Evolutionary conservation across 1,140 invertebrate genomes (phyloP), one percentile per base, ranked within the genome.

Genomic region (Temnothorax longispinosus): DNA sequence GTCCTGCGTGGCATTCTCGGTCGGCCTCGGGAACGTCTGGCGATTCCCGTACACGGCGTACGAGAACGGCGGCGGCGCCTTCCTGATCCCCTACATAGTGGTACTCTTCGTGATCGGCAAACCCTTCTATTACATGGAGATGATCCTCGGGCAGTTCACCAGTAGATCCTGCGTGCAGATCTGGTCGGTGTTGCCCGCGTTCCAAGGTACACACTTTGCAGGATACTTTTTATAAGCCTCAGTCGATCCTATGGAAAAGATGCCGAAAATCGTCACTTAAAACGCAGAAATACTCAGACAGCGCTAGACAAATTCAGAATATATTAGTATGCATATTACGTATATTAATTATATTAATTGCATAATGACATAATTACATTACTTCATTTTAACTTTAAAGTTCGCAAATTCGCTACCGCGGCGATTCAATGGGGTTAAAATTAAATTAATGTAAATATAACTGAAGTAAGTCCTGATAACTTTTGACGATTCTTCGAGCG

Each of bases 101-200:
- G 98, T 99, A 27, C 96, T 99, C 50, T 95, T 99, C 15, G 94
- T 99, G 52, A 97, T 98, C 44, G 98, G 98, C 0, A 97, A 99
- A 89, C 98, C 98, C 0, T 96, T 99, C 86, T 99, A 99, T 93
- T 99, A 98, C 92, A 96, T 99, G 96, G 99, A 99, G 95, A 97
- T 98, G 94, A 96, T 97, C 15, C 92, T 98, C 13, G 98, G 98
- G 11, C 98, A 98, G 92, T 98, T 98, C 91, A 97, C 97, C n/a
- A 97, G 97, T 78, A 96, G 96, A 65, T 98, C 98, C 64, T 97
- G 97, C 77, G 96, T 98, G 7, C 97, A 96, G 90, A 96, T 97
- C 15, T 95, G 95, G 95, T 84, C 92, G 96, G 93, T 96, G 96
- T 96, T 96, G 96, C 97, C 93, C 90, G 93, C 80, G 15, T 90